A percentile compares a stretch with the other conserved stretches of the same genome.
These are phyloP conservation scores for Abrostola tripartita DNA, from an alignment of 2,888 invertebrate genomes.

Conservation along the genomic window DNA sequence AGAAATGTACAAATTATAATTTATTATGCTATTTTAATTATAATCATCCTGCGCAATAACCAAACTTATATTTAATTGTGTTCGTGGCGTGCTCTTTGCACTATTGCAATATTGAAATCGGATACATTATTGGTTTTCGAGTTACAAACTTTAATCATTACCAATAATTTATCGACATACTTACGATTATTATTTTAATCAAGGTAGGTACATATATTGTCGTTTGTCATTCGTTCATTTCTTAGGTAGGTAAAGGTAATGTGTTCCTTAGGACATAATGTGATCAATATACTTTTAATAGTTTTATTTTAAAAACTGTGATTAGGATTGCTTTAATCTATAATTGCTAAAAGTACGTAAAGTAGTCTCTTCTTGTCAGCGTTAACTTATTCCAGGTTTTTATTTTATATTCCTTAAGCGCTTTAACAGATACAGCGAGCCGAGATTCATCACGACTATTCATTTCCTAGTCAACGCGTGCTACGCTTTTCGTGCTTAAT, in stretches of 20 bases:
- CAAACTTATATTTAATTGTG: conserved; percentile 30
- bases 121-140: conserved; percentile 34
- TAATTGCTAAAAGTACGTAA: too few relatives aligned
- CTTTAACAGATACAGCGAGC: background rate
- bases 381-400: background rate
- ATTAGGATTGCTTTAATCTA: too few relatives aligned
- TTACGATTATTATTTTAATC: background rate
- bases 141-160: conserved; percentile 16
- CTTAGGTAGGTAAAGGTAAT: too few relatives aligned
- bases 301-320: too few relatives aligned
- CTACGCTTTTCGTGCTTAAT: background rate
- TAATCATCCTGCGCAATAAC: conserved; percentile 21
- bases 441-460: background rate
- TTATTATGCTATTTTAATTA: conserved; percentile 29
- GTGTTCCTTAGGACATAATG: too few relatives aligned
- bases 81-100: conserved; percentile 32
- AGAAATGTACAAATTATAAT: background rate
- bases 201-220: background rate
- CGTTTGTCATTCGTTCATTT: too few relatives aligned
- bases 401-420: background rate
- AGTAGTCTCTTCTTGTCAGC: background rate
- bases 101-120: conserved; percentile 42
- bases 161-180: conserved; percentile 5
- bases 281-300: too few relatives aligned
- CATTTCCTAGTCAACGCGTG: background rate